Conservation (phyloP, 2,888 invertebrate species). For the Dicroscelio sp. region DNA sequence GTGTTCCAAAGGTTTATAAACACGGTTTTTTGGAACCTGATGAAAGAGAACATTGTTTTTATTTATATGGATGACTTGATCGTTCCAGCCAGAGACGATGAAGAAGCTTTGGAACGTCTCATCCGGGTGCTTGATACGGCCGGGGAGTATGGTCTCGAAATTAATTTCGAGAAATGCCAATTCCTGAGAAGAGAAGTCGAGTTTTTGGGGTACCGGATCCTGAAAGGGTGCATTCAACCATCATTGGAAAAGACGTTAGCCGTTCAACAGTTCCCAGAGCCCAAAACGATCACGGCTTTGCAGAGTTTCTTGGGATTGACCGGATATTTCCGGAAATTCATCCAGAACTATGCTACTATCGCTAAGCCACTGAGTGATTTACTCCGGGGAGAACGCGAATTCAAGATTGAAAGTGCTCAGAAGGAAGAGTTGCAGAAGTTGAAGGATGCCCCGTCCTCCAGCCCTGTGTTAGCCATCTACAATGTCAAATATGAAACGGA, state of each 20-base stretch:
- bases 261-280: slow-evolving; percentile 2
- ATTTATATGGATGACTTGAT: too few relatives aligned
- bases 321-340: neutral
- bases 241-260: slow-evolving; percentile 2
- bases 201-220: neutral
- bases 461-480: neutral
- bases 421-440: neutral
- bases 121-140: neutral
- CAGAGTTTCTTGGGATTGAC: slow-evolving; percentile 13
- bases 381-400: neutral
- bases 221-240: neutral
- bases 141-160: slow-evolving; percentile 12
- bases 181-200: neutral
- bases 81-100: slow-evolving; percentile 20
- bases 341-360: neutral
- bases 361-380: neutral
- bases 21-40: slow-evolving; percentile 55
- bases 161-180: slow-evolving; percentile 17
- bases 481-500: slow-evolving; percentile 24
- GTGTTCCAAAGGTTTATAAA: slow-evolving; percentile 61
- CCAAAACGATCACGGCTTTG: neutral
- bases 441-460: neutral
- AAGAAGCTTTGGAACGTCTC: slow-evolving; percentile 8
- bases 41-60: neutral
- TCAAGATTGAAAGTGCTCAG: neutral